These are phyloP conservation scores for Alloscopus bannaensis DNA, from an alignment of 2,888 invertebrate species.

Conservation along the genomic window DNA sequence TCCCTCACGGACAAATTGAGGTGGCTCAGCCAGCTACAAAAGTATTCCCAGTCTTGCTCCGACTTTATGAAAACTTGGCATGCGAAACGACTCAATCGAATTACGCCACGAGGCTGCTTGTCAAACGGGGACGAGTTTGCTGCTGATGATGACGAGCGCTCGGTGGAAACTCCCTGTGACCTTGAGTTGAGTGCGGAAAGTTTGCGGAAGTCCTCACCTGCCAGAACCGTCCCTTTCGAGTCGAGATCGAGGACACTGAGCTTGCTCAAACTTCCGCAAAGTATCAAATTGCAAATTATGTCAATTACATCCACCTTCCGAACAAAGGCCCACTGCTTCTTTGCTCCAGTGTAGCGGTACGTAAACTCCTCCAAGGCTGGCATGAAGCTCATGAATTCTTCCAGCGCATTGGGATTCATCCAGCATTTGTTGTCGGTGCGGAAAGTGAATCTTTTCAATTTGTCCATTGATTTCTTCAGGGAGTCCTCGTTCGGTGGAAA, in stretches of 20 bases:
- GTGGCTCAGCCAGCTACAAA: conserved; percentile 52
- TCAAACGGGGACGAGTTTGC: background rate
- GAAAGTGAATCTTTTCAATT: conserved; percentile 52
- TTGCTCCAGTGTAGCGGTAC: conserved; percentile 61
- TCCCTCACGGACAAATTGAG: conserved; percentile 42
- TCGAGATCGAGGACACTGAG: conserved; percentile 54
- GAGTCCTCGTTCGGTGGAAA: conserved; percentile 62
- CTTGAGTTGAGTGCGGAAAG: conserved; percentile 27
- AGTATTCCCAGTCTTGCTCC: conserved; percentile 60
- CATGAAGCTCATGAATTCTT: conserved; percentile 63
- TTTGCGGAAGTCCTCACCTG: conserved; percentile 61
- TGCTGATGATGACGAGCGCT: background rate
- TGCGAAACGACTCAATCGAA: conserved; percentile 42
- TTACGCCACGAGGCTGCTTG: background rate
- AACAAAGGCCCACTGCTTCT: conserved; percentile 64
- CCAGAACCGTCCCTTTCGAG: conserved; percentile 59
- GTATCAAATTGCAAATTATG: conserved; percentile 55
- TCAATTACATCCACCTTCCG: conserved; percentile 61
- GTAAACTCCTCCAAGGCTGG: conserved; percentile 61
- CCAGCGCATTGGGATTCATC: conserved; percentile 59
- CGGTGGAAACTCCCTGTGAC: background rate
- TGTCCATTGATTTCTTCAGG: conserved; percentile 48
- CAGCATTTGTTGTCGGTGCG: conserved; percentile 62
- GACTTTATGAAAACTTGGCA: conserved; percentile 63
- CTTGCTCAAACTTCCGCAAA: conserved; percentile 45